A percentile compares a stretch with the other conserved stretches of the same genome.
Evolutionary conservation across 2,888 invertebrate genomes (phyloP).

Genomic region (Eristalis tenax): DNA sequence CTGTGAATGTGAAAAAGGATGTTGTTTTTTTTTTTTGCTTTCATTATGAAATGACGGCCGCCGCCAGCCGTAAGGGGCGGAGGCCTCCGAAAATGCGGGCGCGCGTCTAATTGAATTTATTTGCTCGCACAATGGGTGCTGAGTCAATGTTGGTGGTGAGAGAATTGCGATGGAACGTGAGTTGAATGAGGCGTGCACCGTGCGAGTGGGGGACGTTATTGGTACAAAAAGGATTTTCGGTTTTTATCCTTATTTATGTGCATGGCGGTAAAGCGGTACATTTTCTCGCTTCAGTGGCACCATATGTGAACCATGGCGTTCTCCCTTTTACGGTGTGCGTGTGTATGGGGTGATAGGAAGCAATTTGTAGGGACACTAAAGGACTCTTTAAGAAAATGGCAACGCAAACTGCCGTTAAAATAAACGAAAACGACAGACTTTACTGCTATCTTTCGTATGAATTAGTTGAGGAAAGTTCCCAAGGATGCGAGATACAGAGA

Average conservation of each 20-base stretch:
- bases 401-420: constrained; percentile 16
- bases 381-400: constrained; percentile 5
- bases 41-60: not conserved
- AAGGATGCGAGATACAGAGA: not conserved
- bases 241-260: constrained; percentile 27
- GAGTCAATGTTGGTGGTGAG: not conserved
- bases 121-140: constrained; percentile 30
- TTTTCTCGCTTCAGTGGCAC: constrained; percentile 11
- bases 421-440: constrained; percentile 32
- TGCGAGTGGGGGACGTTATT: not conserved
- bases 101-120: constrained; percentile 51
- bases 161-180: constrained; percentile 12
- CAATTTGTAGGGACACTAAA: constrained; percentile 22
- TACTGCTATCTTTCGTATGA: constrained; percentile 23
- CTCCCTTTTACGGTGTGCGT: not conserved
- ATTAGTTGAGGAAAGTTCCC: constrained; percentile 27
- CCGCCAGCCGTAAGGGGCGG: not conserved
- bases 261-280: not conserved
- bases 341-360: too few species aligned
- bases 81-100: not conserved
- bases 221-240: constrained; percentile 24
- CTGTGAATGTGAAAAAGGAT: not conserved
- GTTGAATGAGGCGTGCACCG: not conserved
- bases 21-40: not conserved
- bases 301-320: not conserved